Evolutionary conservation across 2,888 invertebrate species (phyloP).

Genomic region (Nephrotoma guestfalica): DNA sequence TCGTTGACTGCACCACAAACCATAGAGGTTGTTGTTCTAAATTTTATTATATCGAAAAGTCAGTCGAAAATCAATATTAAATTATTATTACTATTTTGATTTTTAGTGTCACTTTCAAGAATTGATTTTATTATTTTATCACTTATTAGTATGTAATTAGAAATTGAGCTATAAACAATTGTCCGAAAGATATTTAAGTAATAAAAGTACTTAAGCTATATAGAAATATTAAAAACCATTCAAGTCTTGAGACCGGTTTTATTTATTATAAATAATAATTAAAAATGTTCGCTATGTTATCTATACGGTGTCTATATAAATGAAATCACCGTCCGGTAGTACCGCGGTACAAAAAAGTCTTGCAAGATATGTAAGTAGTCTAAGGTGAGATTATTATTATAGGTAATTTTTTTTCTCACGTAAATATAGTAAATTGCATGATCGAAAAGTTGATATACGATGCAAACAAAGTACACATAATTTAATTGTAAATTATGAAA

Average conservation of each 20-base stretch:
- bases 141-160: background rate
- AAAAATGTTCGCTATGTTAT: background rate
- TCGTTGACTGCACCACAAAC: background rate
- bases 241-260: background rate
- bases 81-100: too few relatives aligned
- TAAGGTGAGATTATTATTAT: background rate
- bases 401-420: background rate
- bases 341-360: background rate
- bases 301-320: background rate
- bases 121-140: background rate
- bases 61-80: background rate
- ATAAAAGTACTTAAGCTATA: background rate
- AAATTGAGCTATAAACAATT: background rate
- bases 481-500: background rate
- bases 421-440: background rate
- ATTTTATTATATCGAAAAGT: background rate
- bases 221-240: background rate
- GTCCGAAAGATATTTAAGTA: background rate
- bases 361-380: background rate
- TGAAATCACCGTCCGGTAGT: background rate
- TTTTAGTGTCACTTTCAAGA: too few relatives aligned
- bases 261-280: background rate
- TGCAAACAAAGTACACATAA: background rate
- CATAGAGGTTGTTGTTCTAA: background rate
- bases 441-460: background rate